Percentiles rank a stretch among this genome's conserved stretches.
phyloP scores from a whole-genome alignment of 1,140 invertebrate species.

The Phymastichus coffea region DNA sequence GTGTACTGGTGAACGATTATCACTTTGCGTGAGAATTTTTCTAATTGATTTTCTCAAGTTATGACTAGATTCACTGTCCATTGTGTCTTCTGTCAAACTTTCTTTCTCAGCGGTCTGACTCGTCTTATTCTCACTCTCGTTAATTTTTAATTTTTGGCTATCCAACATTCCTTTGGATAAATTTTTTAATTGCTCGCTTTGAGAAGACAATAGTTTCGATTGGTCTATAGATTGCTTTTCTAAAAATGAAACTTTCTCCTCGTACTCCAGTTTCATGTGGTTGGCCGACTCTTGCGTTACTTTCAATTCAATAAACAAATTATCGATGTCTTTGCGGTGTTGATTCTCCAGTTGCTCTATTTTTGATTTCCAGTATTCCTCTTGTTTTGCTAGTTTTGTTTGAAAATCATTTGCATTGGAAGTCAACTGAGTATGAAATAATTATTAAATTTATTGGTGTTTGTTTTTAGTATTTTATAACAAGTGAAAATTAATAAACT shows the following conservation, averaged over 20 bases:
- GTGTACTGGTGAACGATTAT: not conserved
- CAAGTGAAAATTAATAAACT: conserved; percentile 9
- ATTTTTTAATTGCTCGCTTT: conserved; percentile 48
- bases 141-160: conserved; percentile 24
- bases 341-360: conserved; percentile 49
- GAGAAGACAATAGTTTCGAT: conserved; percentile 41
- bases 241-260: conserved; percentile 45
- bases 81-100: not conserved
- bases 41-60: not conserved
- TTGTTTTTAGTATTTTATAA: not conserved
- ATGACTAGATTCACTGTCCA: not conserved
- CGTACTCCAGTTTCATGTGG: conserved; percentile 45
- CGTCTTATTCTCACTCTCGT: not conserved
- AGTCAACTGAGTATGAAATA: conserved; percentile 34
- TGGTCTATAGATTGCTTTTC: conserved; percentile 45
- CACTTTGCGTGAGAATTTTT: not conserved
- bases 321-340: conserved; percentile 48
- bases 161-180: conserved; percentile 36
- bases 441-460: not conserved
- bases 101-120: not conserved
- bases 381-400: conserved; percentile 48
- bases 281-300: conserved; percentile 43
- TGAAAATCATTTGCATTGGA: conserved; percentile 48
- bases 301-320: conserved; percentile 46
- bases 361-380: conserved; percentile 51